Conservation (phyloP, 2,888 invertebrate species). For the Clivina fossor region DNA sequence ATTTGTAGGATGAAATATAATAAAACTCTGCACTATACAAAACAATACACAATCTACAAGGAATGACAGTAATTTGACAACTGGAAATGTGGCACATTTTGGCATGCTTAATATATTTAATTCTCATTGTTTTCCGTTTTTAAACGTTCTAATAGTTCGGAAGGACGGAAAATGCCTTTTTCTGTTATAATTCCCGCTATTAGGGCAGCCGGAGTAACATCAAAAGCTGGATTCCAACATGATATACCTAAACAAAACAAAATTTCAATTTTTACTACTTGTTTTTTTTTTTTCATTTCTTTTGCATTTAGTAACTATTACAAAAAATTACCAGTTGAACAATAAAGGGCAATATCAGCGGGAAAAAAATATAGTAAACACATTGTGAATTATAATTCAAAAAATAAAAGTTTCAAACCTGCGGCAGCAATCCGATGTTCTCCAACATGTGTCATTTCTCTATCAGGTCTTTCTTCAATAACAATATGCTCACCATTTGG, state of each 20-base stretch:
- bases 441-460: slow-evolving; percentile 89
- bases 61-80: slow-evolving; percentile 26
- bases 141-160: slow-evolving; percentile 47
- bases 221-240: slow-evolving; percentile 99
- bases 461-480: slow-evolving; percentile 90
- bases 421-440: slow-evolving; percentile 85
- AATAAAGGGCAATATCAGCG: background rate
- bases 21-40: slow-evolving; percentile 19
- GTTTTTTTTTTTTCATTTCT: background rate
- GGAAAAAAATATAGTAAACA: slow-evolving; percentile 4
- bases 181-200: slow-evolving; percentile 96
- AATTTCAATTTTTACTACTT: no score
- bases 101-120: slow-evolving; percentile 6
- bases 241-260: slow-evolving; percentile 67
- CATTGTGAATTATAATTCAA: slow-evolving; percentile 19
- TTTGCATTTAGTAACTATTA: background rate
- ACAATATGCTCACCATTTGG: slow-evolving; percentile 81
- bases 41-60: slow-evolving; percentile 28
- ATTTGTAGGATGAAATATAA: slow-evolving; percentile 18
- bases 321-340: background rate
- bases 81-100: slow-evolving; percentile 14
- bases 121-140: slow-evolving; percentile 21
- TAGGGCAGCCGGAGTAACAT: slow-evolving; percentile 90
- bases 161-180: slow-evolving; percentile 78
- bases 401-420: slow-evolving; percentile 56